These are phyloP conservation scores for Tragelaphus scriptus DNA, from an alignment of 2,113 vertebrate genomes.

Conservation along the genomic window DNA sequence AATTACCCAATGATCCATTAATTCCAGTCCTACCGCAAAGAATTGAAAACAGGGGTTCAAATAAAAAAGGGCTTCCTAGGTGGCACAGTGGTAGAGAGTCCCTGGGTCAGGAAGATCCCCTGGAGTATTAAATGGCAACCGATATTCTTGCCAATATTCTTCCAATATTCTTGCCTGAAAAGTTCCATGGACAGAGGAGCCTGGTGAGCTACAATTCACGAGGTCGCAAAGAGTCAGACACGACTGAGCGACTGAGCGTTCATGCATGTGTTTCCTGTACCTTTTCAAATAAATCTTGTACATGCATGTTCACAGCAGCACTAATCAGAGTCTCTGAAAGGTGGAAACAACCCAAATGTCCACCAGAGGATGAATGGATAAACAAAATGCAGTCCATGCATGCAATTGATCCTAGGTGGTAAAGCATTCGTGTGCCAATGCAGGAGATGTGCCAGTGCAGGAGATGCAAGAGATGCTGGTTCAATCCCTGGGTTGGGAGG, in stretches of 20 bases:
- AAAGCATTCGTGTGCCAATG: neutral
- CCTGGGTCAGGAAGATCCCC: neutral
- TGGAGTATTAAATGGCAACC: neutral
- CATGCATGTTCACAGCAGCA: neutral
- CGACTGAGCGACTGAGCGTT: rapidly evolving
- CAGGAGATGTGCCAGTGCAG: neutral
- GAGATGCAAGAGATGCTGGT: neutral
- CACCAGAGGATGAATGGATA: neutral
- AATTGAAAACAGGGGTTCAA: neutral
- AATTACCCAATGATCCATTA: neutral
- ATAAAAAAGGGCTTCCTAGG: neutral
- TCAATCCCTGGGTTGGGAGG: neutral
- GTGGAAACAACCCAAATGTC: too few relatives aligned
- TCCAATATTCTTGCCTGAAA: neutral
- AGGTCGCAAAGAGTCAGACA: neutral
- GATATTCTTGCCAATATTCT: too few relatives aligned
- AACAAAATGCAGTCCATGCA: rapidly evolving
- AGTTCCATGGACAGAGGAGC: neutral
- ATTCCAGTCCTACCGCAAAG: neutral
- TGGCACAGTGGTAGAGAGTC: neutral
- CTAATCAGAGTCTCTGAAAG: neutral
- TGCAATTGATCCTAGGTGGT: rapidly evolving
- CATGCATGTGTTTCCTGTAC: neutral
- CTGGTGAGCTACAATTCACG: neutral
- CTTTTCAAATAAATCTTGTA: neutral